Conservation (phyloP, 2,888 invertebrate species). For the Nephrotoma flavescens region DNA sequence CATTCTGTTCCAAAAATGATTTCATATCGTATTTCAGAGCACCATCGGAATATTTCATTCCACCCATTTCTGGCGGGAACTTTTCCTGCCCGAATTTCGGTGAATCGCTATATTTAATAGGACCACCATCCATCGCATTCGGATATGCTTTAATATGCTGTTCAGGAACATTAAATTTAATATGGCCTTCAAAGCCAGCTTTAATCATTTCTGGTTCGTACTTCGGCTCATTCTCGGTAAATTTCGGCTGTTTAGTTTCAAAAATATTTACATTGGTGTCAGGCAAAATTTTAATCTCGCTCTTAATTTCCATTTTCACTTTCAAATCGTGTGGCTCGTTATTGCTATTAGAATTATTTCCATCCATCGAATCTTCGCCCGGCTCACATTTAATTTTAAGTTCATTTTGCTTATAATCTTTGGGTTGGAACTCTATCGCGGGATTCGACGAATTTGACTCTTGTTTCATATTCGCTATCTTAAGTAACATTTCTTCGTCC, state of each 20-base stretch:
- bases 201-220: slow-evolving; percentile 39
- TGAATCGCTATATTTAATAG: slow-evolving; percentile 26
- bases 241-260: slow-evolving; percentile 19
- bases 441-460: slow-evolving; percentile 20
- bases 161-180: slow-evolving; percentile 12
- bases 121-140: slow-evolving; percentile 17
- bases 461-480: slow-evolving; percentile 31
- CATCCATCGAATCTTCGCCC: slow-evolving; percentile 31
- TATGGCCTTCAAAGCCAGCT: slow-evolving; percentile 21
- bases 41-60: slow-evolving; percentile 3
- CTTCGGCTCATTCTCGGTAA: slow-evolving; percentile 13
- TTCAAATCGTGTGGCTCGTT: slow-evolving; percentile 58
- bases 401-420: slow-evolving; percentile 42
- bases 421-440: slow-evolving; percentile 21
- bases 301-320: slow-evolving; percentile 51
- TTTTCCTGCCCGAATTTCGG: slow-evolving; percentile 23
- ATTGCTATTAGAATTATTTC: slow-evolving; percentile 33
- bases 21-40: slow-evolving; percentile 29
- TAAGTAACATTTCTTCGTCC: slow-evolving; percentile 30
- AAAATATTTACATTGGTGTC: slow-evolving; percentile 19
- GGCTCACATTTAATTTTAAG: slow-evolving; percentile 40
- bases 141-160: slow-evolving; percentile 21
- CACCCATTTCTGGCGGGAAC: slow-evolving; percentile 10
- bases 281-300: slow-evolving; percentile 21
- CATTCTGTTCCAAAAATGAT: slow-evolving; percentile 25